Base-by-base conservation (phyloP, 1,140 invertebrate genomes). In the Trialeurodes vaporariorum region DNA sequence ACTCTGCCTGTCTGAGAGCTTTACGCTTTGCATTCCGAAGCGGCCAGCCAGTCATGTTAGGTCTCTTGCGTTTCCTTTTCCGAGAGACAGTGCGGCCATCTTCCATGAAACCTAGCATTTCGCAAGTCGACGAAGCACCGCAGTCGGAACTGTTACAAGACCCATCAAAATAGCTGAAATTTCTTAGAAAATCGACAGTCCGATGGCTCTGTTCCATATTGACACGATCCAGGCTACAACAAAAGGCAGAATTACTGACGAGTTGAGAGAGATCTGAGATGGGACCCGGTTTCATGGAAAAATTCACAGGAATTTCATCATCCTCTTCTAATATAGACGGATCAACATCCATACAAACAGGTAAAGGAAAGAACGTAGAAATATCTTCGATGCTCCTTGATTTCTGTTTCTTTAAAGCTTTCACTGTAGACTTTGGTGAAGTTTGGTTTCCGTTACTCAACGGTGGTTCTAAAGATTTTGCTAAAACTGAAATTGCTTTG, bases 1-100 rank as follows among this genome's bases (percentile, higher is more conserved):
- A 49, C 5, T 9, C 5, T 17, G 5, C 34, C 34, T 49, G 34
- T 17, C 34, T 49, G 5, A 49, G 17, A 49, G 34, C 17, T 49
- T 49, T 49, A 17, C 34, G 34, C 34, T 49, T 49, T 49, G 59
- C 61, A 59, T 67, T 67, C 40, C 63, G 27, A 49, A 67, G 66
- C 12, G 69, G 69, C 69, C 69, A 70, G 21, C 69, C 69, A 22
- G 69, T 70, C 69, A 70, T 70, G 61, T 70, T 70, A 1, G 68
- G 68, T 0, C 65, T 61, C 67, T 70, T 70, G n/a, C 66, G 66
- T 63, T 70, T 70, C 2, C 69, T 26, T n/a, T 65, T 65, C 17
- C 64, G 64, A 59, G 34, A 58, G 59, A 65, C 64, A 17, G 64
- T 59, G 11, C 49, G 64, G 24, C 64, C 64, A 34, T 65, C 64